A percentile compares a stretch with the other conserved stretches of the same genome.
Evolutionary conservation across 2,797 vertebrate genomes (phyloP).

Genomic region (Notolabrus celidotus): DNA sequence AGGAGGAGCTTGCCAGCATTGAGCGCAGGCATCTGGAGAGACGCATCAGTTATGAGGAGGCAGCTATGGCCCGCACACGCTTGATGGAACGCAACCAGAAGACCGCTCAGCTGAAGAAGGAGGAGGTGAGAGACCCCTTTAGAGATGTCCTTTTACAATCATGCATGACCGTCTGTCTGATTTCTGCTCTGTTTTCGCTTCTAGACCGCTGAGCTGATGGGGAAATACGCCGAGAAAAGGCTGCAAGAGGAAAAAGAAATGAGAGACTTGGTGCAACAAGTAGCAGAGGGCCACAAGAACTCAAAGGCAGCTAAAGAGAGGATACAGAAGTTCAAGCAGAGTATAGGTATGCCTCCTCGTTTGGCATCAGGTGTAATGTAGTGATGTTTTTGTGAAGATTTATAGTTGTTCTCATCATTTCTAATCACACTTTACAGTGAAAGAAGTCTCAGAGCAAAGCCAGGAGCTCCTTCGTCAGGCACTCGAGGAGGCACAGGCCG

Average conservation of each 20-base stretch:
- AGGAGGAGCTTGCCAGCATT: conserved; percentile 81
- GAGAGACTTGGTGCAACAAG: conserved; percentile 88
- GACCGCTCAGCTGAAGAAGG: conserved; percentile 85
- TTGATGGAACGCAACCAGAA: conserved; percentile 86
- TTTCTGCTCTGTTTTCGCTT: conserved; percentile 39
- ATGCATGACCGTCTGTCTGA: conserved; percentile 15
- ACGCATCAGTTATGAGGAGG: conserved; percentile 88
- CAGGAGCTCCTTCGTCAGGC: conserved; percentile 84
- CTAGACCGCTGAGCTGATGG: conserved; percentile 87
- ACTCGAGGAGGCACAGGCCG: conserved; percentile 84
- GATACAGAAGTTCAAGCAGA: conserved; percentile 87
- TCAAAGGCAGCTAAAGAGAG: conserved; percentile 86
- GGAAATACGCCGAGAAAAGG: conserved; percentile 81
- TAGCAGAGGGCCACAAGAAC: conserved; percentile 89
- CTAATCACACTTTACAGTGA: conserved; percentile 82
- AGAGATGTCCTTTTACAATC: conserved; percentile 1
- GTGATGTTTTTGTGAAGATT: neutral
- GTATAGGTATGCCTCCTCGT: conserved; percentile 82
- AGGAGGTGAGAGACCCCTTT: too few species aligned
- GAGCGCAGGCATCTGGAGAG: conserved; percentile 86
- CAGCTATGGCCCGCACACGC: conserved; percentile 84
- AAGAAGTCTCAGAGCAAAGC: conserved; percentile 89
- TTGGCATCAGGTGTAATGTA: neutral
- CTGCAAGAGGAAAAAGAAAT: conserved; percentile 86
- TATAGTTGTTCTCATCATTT: conserved; percentile 24